These are phyloP conservation scores for Drosophila pseudotakahashii DNA, from an alignment of 2,888 invertebrate species.

Conservation along the genomic window DNA sequence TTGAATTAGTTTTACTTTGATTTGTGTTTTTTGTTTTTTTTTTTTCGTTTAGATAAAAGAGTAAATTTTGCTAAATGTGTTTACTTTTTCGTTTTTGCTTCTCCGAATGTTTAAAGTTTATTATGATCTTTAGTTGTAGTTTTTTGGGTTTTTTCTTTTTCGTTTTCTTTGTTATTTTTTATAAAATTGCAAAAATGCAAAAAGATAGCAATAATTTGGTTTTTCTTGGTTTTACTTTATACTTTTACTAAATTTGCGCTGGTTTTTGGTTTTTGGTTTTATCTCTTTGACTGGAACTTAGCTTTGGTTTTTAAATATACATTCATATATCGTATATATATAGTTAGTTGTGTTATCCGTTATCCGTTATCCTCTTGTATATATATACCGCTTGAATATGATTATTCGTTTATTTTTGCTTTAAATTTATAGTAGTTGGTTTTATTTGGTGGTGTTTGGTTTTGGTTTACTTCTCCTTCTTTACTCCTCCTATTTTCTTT, in stretches of 20 bases:
- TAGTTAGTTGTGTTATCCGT: conserved; percentile 63
- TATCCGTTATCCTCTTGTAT: conserved; percentile 54
- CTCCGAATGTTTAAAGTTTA: conserved; percentile 51
- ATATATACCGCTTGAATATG: conserved; percentile 78
- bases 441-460: conserved; percentile 82
- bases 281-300: conserved; percentile 83
- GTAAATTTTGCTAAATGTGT: conserved; percentile 83
- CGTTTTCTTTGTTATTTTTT: conserved; percentile 61
- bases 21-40: conserved; percentile 48
- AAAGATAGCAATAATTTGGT: conserved; percentile 83
- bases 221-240: conserved; percentile 63
- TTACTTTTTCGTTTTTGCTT: conserved; percentile 48
- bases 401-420: conserved; percentile 69
- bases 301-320: conserved; percentile 66
- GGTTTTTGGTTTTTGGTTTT: conserved; percentile 50
- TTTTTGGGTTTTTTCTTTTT: conserved; percentile 43
- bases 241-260: conserved; percentile 68
- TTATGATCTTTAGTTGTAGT: conserved; percentile 36
- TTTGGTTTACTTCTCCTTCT: conserved; percentile 55
- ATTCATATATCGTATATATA: conserved; percentile 46
- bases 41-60: conserved; percentile 81
- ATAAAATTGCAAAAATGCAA: conserved; percentile 85
- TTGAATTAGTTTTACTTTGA: conserved; percentile 64
- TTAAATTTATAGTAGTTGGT: conserved; percentile 83
- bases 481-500: conserved; percentile 13